phyloP scores from a whole-genome alignment of 2,113 vertebrate genomes.

The Deroptyus accipitrinus region DNA sequence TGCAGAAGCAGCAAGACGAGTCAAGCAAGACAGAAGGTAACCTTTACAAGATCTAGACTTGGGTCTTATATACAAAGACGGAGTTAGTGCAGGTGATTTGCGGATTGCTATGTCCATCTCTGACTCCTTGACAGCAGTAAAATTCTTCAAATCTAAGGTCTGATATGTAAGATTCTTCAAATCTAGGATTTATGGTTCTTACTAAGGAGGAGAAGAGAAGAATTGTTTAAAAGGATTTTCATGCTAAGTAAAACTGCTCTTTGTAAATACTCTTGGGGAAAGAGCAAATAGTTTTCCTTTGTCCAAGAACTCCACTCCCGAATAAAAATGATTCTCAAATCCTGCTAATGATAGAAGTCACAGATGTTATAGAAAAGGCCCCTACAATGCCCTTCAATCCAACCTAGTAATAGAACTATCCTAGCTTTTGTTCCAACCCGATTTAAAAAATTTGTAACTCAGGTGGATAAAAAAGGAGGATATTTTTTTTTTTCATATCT shows the following conservation, averaged over 20 bases:
- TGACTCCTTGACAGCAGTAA: not conserved
- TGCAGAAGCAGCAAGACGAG: not conserved
- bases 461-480: not conserved
- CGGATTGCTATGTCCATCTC: not conserved
- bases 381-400: not conserved
- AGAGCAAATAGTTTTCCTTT: not conserved
- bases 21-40: not conserved
- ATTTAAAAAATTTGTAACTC: not conserved
- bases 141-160: not conserved
- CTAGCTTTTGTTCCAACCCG: not conserved
- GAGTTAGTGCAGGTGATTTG: not conserved
- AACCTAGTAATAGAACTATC: not conserved
- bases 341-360: not conserved
- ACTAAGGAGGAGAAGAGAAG: not conserved
- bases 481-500: not conserved
- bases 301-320: not conserved
- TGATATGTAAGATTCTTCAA: not conserved
- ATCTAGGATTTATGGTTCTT: not conserved
- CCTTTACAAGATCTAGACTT: not conserved
- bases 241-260: not conserved
- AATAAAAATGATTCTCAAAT: not conserved
- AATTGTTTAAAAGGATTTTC: not conserved
- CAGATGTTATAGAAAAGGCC: not conserved
- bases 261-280: not conserved
- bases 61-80: not conserved